Evolutionary conservation across 1,140 invertebrate species (phyloP).

Genomic region (Diachasma alloeum): DNA sequence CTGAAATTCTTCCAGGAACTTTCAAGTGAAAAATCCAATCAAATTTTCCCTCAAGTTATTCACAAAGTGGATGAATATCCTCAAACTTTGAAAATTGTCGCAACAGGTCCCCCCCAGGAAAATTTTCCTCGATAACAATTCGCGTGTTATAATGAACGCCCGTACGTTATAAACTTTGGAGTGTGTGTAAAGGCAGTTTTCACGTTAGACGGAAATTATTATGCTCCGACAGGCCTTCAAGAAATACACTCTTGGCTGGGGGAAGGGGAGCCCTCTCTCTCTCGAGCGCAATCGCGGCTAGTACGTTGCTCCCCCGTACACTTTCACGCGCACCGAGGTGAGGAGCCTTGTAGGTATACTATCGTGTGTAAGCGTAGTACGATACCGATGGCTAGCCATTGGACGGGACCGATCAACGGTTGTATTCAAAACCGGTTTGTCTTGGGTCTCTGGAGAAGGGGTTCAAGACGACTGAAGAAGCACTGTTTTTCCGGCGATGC

Average conservation of each 20-base stretch:
- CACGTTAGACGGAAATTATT: constrained; percentile 8
- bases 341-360: background rate
- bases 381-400: background rate
- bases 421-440: constrained; percentile 8
- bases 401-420: constrained; percentile 12
- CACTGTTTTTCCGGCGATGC: no score
- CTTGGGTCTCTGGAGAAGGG: no score
- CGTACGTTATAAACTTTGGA: background rate
- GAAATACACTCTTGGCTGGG: background rate
- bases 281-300: background rate
- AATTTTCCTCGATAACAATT: background rate
- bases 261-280: background rate
- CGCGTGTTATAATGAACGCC: background rate
- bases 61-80: background rate
- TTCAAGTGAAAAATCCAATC: background rate
- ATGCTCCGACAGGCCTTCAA: background rate
- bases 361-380: background rate
- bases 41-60: background rate
- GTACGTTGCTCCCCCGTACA: background rate
- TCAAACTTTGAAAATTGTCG: background rate
- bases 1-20: background rate
- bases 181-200: constrained; percentile 1
- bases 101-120: background rate
- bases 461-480: no score
- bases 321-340: background rate